These are phyloP conservation scores for Dendrolimus houi DNA, from an alignment of 2,888 invertebrate species.

Conservation along the genomic window DNA sequence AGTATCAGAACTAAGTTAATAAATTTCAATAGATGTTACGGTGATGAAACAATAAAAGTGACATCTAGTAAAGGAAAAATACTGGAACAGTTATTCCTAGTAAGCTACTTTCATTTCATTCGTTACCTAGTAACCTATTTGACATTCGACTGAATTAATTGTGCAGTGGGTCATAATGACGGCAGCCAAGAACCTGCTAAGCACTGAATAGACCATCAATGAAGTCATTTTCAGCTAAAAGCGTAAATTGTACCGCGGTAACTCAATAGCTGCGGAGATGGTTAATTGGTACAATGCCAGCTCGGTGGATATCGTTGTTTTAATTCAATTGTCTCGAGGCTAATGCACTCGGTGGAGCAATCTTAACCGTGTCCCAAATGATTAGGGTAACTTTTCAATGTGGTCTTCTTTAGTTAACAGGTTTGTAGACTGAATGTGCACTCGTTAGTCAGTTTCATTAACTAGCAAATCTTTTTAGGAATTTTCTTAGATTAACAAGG, in stretches of 20 bases:
- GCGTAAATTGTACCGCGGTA: constrained; percentile 49
- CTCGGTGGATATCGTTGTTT: constrained; percentile 51
- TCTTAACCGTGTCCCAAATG: constrained; percentile 31
- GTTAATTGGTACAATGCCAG: constrained; percentile 65
- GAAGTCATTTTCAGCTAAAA: constrained; percentile 56
- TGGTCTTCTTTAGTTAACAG: background rate
- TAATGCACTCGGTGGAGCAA: constrained; percentile 44
- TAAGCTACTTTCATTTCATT: no score
- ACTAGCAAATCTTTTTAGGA: constrained; percentile 1
- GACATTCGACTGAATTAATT: constrained; percentile 16
- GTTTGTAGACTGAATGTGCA: constrained; percentile 1
- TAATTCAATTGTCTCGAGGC: constrained; percentile 53
- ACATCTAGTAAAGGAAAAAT: no score
- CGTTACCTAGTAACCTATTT: background rate
- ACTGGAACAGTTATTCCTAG: no score
- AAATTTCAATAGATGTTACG: no score
- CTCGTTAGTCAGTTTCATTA: constrained; percentile 4
- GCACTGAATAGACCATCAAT: constrained; percentile 46
- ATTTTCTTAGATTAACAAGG: background rate
- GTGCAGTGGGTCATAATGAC: constrained; percentile 20
- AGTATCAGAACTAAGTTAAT: no score
- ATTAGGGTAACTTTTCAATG: constrained; percentile 34
- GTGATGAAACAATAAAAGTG: no score
- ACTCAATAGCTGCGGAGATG: constrained; percentile 42
- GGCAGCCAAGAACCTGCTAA: constrained; percentile 27